phyloP scores from a whole-genome alignment of 2,113 vertebrate species.

The Rhynchomys soricoides region DNA sequence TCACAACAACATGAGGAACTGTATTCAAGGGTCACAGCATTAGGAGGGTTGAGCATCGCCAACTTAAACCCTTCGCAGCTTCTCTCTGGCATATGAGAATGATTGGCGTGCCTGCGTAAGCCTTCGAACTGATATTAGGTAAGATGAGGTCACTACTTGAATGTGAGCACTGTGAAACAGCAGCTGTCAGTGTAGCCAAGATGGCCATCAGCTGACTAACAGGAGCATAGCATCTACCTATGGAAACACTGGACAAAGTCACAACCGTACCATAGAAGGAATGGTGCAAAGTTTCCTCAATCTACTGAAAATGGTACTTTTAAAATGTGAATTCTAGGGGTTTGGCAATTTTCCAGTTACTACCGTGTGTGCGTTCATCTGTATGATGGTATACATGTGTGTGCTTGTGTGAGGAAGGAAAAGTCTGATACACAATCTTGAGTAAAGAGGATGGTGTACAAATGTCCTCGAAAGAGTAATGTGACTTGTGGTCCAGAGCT shows the following conservation, averaged over 20 bases:
- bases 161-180: neutral
- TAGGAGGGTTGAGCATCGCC: neutral
- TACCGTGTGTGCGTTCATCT: neutral
- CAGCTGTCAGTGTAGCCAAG: neutral
- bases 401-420: neutral
- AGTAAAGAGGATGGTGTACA: neutral
- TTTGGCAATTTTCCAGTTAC: neutral
- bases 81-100: neutral
- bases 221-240: neutral
- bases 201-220: neutral
- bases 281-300: neutral
- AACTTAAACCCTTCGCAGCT: neutral
- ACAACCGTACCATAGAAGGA: too few species aligned
- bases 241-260: neutral
- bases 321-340: neutral
- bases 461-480: neutral
- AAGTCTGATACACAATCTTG: neutral
- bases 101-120: neutral
- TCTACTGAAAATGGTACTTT: neutral
- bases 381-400: neutral
- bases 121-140: neutral
- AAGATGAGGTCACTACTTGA: neutral
- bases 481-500: neutral
- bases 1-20: neutral
- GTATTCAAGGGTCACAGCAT: neutral